Evolutionary conservation across 2,797 vertebrate species (phyloP), one percentile per base, ranked within the genome.

Genomic region (Knipowitschia caucasica): DNA sequence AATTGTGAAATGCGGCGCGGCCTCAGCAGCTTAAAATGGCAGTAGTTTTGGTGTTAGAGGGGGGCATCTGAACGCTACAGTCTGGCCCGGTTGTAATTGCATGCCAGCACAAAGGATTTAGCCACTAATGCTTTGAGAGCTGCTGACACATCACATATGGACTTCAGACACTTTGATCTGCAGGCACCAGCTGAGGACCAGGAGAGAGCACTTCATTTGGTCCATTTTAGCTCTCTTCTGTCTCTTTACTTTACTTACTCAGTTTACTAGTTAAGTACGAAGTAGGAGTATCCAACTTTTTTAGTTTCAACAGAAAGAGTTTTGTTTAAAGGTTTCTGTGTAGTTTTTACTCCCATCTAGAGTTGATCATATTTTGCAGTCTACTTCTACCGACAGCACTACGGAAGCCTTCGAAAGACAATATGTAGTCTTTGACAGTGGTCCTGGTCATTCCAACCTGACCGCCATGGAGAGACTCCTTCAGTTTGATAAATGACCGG

Each of bases 101-200:
- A 80, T 83, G 85, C 83, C 85, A 85, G 85, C 85, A 84, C 76
- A 86, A 88, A 88, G 83, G 88, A 88, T 87, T 88, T 89, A 77
- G 76, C 72, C 71, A 56, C 75, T 88, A 89, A 90, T 88, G 85
- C 85, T 84, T 82, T 67, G 62, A 77, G 71, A 68, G 69, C 43
- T 83, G 85, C 80, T 80, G 83, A 89, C 76, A 39, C 82, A 82
- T 85, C 82, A 74, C 83, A 83, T 83, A 85, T 83, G 80, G 78
- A 78, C 62, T 59, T 66, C 55, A 69, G 70, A 49, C 71, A 62
- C 77, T 64, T 74, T 59, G 51, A n/a, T 57, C 60, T 73, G 69
- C 59, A 36, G 72, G 73, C 70, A 59, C 73, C 81, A 80, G 78
- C 75, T 79, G 78, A 70, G 69, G 73, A 77, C 81, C 67, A 67